Evolutionary conservation across 2,888 invertebrate species (phyloP), one percentile per base, ranked within the genome.

Genomic region (Oeneis ivallda): DNA sequence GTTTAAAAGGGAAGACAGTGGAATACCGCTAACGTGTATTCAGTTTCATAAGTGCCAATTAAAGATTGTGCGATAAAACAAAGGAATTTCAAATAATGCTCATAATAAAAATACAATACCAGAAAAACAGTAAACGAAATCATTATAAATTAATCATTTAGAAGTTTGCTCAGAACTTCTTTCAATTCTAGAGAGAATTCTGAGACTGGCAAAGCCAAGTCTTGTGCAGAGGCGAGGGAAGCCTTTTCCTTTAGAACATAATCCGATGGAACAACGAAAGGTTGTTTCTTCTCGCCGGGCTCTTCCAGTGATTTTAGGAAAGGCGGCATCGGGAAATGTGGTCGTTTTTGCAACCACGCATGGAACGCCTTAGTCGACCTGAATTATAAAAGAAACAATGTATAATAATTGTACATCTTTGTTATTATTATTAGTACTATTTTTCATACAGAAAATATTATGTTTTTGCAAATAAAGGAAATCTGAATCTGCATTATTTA

Each of bases 321-420:
- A 1, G 82, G 80, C 9, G 92, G 91, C 88, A 89, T 88, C 1
- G 81, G 79, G 57, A 89, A 67, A 32, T 82, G 70, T 0, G 88
- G 87, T 13, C 81, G 82, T 59, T 78, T 73, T 45, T 75, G 70
- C 32, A 92, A 74, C 86, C 87, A 92, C 6, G 76, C 70, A 45
- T 85, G 80, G 82, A 91, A 91, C 0, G 83, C 81, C 67, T 91
- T 92, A 6, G 90, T 91, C 8, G 91, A 89, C 59, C 92, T 92
- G 77, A 50, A 70, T 71, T 39, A 49, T 57, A 75, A 70, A 57
- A 47, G 8, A 15, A 17, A n/a, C n/a, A n/a, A n/a, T n/a, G n/a
- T n/a, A n/a, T n/a, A n/a, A n/a, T n/a, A 34, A 34, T 34, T 34
- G 6, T 34, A 34, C 32, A 34, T 34, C 32, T 34, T 34, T 6